phyloP scores from a whole-genome alignment of 2,113 vertebrate genomes.

The Pachyramphus minor region DNA sequence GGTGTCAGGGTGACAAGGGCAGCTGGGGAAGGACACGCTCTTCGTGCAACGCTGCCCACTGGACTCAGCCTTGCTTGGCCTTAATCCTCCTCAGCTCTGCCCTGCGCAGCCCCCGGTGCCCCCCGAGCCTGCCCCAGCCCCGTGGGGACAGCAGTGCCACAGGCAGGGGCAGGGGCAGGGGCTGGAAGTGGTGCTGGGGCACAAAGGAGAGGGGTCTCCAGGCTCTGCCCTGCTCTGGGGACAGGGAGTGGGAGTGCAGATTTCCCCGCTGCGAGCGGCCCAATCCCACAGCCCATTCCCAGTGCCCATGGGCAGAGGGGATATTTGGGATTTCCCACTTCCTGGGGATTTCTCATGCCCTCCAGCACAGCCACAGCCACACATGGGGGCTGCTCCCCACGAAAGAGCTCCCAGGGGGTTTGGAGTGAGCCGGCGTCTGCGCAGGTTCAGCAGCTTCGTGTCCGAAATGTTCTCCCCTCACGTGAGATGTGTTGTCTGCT shows the following conservation, averaged over 20 bases:
- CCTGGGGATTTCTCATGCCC: no score
- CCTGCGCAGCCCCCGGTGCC: neutral
- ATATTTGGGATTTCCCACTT: neutral
- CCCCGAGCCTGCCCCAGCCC: neutral
- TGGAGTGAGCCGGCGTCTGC: rapidly evolving
- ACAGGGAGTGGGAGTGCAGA: neutral
- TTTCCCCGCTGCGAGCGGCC: rapidly evolving
- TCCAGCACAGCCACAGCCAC: rapidly evolving
- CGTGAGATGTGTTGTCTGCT: neutral
- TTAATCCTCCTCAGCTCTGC: neutral
- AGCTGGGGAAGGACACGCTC: neutral
- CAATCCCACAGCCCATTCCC: neutral
- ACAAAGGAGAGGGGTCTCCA: rapidly evolving
- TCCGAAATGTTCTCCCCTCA: neutral
- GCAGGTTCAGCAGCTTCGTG: neutral
- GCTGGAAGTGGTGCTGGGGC: neutral
- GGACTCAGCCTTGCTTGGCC: neutral
- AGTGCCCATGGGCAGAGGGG: neutral
- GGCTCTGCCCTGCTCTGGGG: neutral
- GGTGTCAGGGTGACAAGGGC: neutral
- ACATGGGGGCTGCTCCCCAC: rapidly evolving
- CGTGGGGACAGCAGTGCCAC: rapidly evolving
- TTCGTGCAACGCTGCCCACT: rapidly evolving
- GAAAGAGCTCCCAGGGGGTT: neutral
- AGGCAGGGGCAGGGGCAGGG: neutral